Conservation (phyloP, 2,888 invertebrate species). For the Campoletis raptor region DNA sequence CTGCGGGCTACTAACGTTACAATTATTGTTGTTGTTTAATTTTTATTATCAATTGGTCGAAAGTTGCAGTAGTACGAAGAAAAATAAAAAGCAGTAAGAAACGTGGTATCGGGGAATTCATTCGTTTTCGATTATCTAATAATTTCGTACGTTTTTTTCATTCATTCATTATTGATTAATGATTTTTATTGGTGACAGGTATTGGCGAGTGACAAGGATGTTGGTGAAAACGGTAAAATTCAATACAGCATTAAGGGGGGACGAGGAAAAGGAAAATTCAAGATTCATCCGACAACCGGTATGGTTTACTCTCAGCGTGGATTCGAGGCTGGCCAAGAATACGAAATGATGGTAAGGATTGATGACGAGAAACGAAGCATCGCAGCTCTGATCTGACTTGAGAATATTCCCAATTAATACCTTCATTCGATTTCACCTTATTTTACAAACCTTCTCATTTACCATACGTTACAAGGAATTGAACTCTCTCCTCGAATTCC, state of each 20-base stretch:
- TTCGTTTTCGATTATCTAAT: background rate
- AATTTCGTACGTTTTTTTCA: conserved; percentile 5
- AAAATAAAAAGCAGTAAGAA: background rate
- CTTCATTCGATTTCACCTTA: background rate
- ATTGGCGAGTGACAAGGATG: conserved; percentile 93
- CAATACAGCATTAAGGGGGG: conserved; percentile 93
- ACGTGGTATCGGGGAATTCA: conserved; percentile 21
- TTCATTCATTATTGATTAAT: conserved; percentile 6
- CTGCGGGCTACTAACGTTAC: conserved; percentile 64
- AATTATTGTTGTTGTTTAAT: conserved; percentile 13
- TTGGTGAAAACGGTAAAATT: conserved; percentile 93
- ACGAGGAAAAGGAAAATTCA: conserved; percentile 92
- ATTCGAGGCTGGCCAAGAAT: conserved; percentile 89
- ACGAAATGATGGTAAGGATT: conserved; percentile 88
- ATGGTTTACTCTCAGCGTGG: conserved; percentile 92
- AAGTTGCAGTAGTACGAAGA: conserved; percentile 33
- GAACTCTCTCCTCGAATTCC: conserved; percentile 34
- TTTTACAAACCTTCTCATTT: background rate
- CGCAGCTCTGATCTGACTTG: conserved; percentile 35
- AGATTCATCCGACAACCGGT: conserved; percentile 93
- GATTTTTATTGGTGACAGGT: conserved; percentile 86
- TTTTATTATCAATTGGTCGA: conserved; percentile 30
- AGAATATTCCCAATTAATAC: conserved; percentile 29
- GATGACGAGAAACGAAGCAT: background rate
- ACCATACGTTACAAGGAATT: conserved; percentile 11